These are phyloP conservation scores for Busseola fusca DNA, from an alignment of 2,888 invertebrate species.

Conservation along the genomic window DNA sequence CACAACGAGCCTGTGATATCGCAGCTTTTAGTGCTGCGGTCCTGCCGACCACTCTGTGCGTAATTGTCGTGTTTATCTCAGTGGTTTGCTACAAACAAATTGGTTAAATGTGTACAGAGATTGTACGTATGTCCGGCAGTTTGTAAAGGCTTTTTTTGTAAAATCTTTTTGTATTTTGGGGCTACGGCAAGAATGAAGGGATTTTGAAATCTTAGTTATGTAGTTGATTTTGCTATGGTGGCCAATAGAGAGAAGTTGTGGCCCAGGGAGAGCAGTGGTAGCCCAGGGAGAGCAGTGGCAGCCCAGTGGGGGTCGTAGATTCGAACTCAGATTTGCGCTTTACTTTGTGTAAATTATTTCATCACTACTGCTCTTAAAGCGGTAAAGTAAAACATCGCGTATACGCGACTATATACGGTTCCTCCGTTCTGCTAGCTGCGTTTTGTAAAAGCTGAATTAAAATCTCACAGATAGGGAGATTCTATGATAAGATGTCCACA, in stretches of 20 bases:
- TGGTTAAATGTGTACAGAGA: conserved; percentile 20
- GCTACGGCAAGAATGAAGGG: neutral
- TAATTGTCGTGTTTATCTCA: conserved; percentile 38
- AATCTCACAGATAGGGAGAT: neutral
- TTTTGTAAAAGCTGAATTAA: neutral
- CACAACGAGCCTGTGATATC: conserved; percentile 42
- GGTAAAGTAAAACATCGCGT: too few species aligned
- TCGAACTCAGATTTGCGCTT: too few species aligned
- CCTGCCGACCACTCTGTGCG: conserved; percentile 35
- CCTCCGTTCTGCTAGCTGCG: neutral
- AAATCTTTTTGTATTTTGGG: neutral
- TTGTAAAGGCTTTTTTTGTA: neutral
- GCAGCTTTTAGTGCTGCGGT: conserved; percentile 43
- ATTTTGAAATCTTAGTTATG: neutral
- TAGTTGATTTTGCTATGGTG: neutral
- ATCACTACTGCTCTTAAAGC: too few species aligned
- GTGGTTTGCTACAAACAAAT: conserved; percentile 42
- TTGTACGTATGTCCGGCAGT: conserved; percentile 9
- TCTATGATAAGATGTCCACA: neutral
- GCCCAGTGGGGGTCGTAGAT: too few species aligned
- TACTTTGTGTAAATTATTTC: too few species aligned
- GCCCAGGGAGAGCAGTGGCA: too few species aligned
- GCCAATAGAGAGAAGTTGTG: too few species aligned
- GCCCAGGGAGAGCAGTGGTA: too few species aligned
- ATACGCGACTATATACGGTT: too few species aligned